Evolutionary conservation across 2,797 vertebrate genomes (phyloP).

Genomic region (Peromyscus aztecus): DNA sequence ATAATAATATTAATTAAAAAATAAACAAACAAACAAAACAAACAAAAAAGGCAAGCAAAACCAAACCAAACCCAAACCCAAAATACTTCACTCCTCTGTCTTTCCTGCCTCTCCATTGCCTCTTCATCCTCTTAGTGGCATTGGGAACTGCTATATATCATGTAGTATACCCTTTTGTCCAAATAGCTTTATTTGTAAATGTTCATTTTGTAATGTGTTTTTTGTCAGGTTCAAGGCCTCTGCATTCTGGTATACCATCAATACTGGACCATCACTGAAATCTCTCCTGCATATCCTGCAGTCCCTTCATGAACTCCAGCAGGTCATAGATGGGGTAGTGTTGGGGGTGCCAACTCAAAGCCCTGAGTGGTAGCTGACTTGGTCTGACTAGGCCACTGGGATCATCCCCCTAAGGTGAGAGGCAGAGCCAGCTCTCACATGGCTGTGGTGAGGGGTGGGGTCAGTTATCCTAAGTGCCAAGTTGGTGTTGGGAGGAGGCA

Average conservation of each 20-base stretch:
- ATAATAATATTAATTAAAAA: background rate
- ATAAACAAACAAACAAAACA: background rate
- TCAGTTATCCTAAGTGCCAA: background rate
- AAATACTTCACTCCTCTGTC: background rate
- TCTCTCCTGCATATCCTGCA: too few relatives aligned
- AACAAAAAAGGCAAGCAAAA: background rate
- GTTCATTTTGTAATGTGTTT: background rate
- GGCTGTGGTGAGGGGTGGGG: background rate
- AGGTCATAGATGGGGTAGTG: background rate
- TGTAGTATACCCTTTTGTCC: background rate
- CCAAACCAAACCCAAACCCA: background rate
- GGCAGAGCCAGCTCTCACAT: background rate
- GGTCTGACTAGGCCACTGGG: background rate
- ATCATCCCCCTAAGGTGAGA: background rate
- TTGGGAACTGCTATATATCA: background rate
- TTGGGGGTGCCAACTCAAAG: background rate
- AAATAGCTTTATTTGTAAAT: background rate
- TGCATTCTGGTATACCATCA: too few relatives aligned
- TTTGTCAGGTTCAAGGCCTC: background rate
- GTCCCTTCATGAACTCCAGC: too few relatives aligned
- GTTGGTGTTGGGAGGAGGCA: background rate
- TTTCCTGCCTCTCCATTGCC: background rate
- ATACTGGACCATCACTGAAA: too few relatives aligned
- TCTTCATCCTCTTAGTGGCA: background rate
- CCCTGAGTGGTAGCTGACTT: background rate